Evolutionary conservation across 1,140 invertebrate genomes (phyloP).

Genomic region (Idris sp.): DNA sequence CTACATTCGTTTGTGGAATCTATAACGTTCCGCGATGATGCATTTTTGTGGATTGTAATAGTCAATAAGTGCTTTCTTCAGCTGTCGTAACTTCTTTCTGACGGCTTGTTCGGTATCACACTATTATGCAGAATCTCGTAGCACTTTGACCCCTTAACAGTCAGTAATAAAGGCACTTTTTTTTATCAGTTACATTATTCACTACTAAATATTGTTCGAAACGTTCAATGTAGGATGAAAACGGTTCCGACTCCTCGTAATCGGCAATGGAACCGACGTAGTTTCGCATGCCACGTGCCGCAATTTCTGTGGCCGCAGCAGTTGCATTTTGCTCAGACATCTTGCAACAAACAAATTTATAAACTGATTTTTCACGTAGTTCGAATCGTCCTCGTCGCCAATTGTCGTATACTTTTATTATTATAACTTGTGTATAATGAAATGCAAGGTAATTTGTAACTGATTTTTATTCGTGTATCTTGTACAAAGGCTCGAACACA

Average conservation of each 20-base stretch:
- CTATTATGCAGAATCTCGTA: conserved; percentile 37
- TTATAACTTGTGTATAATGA: no score
- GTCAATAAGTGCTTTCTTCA: conserved; percentile 16
- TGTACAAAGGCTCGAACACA: no score
- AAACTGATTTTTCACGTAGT: no score
- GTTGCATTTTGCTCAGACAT: no score
- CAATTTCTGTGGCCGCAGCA: no score
- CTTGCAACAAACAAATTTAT: no score
- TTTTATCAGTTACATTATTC: conserved; percentile 22
- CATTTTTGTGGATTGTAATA: conserved; percentile 45
- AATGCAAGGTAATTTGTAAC: no score
- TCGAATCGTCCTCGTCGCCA: no score
- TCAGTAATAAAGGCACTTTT: conserved; percentile 30
- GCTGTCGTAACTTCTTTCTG: conserved; percentile 24
- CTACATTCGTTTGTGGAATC: conserved; percentile 36
- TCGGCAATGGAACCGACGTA: conserved; percentile 25
- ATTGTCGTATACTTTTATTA: no score
- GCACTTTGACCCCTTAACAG: conserved; percentile 18
- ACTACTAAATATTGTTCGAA: conserved; percentile 42
- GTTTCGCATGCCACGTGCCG: conserved; percentile 4
- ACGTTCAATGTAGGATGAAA: conserved; percentile 38
- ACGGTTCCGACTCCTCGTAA: conserved; percentile 11
- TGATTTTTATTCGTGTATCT: no score
- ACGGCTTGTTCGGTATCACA: conserved; percentile 22
- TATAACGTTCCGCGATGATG: conserved; percentile 43